Evolutionary conservation across 2,113 vertebrate species (phyloP).

Genomic region (Turdus rufiventris): DNA sequence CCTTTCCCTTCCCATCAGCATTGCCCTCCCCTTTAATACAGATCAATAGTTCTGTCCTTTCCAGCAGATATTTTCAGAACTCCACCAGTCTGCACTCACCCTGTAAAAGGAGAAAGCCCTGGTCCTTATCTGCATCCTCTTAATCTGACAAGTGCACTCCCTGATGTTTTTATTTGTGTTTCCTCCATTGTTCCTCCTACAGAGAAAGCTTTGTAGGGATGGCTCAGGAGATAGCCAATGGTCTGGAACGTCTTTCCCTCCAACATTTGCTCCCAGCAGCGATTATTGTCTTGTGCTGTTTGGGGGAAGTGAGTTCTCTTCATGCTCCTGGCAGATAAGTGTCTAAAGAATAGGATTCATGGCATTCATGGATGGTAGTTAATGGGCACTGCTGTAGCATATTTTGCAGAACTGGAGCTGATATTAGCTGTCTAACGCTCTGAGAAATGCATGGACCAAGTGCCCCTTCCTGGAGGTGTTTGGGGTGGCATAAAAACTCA

Average conservation of each 20-base stretch:
- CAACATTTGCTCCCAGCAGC: neutral
- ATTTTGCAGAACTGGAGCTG: neutral
- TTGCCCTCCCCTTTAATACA: neutral
- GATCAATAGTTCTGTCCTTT: conserved; percentile 44
- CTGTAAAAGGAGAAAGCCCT: neutral
- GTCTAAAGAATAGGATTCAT: neutral
- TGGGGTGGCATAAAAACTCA: neutral
- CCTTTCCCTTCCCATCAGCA: neutral
- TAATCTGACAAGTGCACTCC: neutral
- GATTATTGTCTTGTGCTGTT: neutral
- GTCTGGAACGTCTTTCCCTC: neutral
- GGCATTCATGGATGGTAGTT: neutral
- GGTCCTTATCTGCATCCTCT: neutral
- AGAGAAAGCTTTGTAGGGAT: neutral
- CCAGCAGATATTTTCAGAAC: neutral
- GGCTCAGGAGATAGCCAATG: neutral
- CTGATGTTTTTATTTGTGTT: neutral
- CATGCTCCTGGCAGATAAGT: neutral
- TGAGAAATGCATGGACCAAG: neutral
- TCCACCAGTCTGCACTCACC: neutral
- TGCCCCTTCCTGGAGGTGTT: neutral
- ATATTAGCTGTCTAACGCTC: neutral
- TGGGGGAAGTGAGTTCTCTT: neutral
- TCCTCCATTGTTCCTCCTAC: neutral
- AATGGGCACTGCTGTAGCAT: neutral